A percentile compares a stretch with the other conserved stretches of the same genome.
phyloP scores from a whole-genome alignment of 2,113 vertebrate genomes.

The Thryonomys swinderianus region DNA sequence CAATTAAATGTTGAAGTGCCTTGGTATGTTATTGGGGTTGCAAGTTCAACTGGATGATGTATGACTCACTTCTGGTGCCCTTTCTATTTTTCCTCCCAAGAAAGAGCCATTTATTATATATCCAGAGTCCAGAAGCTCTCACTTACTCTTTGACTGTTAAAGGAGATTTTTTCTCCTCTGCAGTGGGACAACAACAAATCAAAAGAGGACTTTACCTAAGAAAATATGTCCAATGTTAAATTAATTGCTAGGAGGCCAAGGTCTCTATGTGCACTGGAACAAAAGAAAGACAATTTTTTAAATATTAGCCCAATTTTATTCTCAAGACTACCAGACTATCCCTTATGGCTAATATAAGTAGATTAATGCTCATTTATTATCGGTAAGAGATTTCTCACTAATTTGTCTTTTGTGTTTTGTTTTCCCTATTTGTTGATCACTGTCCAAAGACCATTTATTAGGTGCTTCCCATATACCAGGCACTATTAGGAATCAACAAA shows the following conservation, averaged over 20 bases:
- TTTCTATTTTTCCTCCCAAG: neutral
- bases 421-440: neutral
- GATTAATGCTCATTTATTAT: slow-evolving; percentile 20
- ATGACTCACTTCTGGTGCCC: slow-evolving; percentile 67
- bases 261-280: slow-evolving; percentile 46
- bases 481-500: slow-evolving; percentile 15
- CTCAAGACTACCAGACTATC: neutral
- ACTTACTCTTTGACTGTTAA: slow-evolving; percentile 13
- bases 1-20: slow-evolving; percentile 64
- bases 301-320: neutral
- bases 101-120: slow-evolving; percentile 62
- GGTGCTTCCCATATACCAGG: neutral
- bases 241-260: slow-evolving; percentile 42
- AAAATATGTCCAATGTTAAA: slow-evolving; percentile 10
- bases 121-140: slow-evolving; percentile 40
- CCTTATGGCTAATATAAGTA: slow-evolving; percentile 19
- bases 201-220: slow-evolving; percentile 57
- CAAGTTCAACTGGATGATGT: slow-evolving; percentile 73
- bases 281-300: slow-evolving; percentile 33
- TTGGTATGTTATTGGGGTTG: slow-evolving; percentile 69
- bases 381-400: neutral
- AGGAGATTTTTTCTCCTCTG: neutral
- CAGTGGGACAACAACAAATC: slow-evolving; percentile 44
- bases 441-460: slow-evolving; percentile 22
- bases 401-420: neutral